Evolutionary conservation across 2,113 vertebrate species (phyloP).

Genomic region (Tragelaphus buxtoni): DNA sequence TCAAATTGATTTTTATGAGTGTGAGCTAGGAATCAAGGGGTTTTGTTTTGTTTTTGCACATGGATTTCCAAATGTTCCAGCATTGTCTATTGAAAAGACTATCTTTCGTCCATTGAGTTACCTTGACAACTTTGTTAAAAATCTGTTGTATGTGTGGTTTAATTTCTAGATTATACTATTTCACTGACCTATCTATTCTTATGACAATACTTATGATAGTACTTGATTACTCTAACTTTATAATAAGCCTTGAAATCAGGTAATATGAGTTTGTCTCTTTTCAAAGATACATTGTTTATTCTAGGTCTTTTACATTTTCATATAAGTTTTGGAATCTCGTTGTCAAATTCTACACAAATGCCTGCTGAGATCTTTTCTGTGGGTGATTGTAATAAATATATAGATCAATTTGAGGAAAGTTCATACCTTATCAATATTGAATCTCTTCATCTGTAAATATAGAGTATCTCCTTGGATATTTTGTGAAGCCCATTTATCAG

Average conservation of each 20-base stretch:
- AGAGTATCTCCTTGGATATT: neutral
- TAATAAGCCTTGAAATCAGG: neutral
- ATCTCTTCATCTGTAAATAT: neutral
- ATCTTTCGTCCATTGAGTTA: neutral
- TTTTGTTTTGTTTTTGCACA: neutral
- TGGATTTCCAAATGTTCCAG: neutral
- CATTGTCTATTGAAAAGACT: neutral
- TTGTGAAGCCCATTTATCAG: neutral
- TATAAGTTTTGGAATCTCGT: neutral
- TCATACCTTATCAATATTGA: neutral
- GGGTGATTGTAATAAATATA: neutral
- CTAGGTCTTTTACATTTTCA: neutral
- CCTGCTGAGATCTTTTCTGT: neutral
- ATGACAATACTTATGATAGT: neutral
- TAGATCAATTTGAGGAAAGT: neutral
- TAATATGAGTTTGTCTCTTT: neutral
- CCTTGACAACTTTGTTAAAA: neutral
- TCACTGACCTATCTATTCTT: neutral
- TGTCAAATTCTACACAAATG: neutral
- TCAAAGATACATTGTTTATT: neutral
- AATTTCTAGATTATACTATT: neutral
- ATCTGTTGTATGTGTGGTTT: neutral
- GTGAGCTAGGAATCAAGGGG: neutral
- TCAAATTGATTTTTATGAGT: neutral
- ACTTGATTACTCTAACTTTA: neutral